phyloP scores from a whole-genome alignment of 1,140 invertebrate species.

The Drosophila arizonae region DNA sequence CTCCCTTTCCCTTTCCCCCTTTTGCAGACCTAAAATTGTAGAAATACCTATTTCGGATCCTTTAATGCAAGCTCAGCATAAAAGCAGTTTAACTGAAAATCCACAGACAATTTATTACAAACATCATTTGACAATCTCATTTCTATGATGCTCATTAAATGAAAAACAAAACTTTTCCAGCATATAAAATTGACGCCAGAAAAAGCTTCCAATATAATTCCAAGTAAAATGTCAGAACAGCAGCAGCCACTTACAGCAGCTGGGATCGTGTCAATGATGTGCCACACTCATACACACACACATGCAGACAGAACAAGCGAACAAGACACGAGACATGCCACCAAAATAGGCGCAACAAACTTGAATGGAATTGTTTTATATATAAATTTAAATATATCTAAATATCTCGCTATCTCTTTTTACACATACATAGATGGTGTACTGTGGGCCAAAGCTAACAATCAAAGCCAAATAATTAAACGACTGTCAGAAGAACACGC shows the following conservation, averaged over 20 bases:
- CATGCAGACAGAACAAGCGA: constrained; percentile 1
- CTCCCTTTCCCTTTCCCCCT: too few species aligned
- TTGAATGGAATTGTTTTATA: constrained; percentile 64
- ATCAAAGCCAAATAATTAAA: constrained; percentile 80
- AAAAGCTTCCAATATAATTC: constrained; percentile 10
- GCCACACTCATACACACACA: constrained; percentile 37
- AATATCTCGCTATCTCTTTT: not conserved
- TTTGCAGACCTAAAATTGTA: too few species aligned
- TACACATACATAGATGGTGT: not conserved
- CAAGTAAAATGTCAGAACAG: constrained; percentile 28
- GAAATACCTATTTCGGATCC: too few species aligned
- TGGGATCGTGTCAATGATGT: constrained; percentile 65
- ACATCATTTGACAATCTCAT: too few species aligned
- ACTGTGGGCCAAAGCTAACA: constrained; percentile 45
- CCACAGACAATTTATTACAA: too few species aligned
- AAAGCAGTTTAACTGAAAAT: too few species aligned
- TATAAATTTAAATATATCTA: constrained; percentile 20
- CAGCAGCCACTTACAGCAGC: constrained; percentile 42
- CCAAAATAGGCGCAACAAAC: constrained; percentile 50
- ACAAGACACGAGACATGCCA: constrained; percentile 44
- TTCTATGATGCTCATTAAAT: too few species aligned
- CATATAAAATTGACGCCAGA: not conserved
- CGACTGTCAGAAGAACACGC: constrained; percentile 71
- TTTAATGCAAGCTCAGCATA: too few species aligned
- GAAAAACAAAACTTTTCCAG: not conserved